phyloP scores from a whole-genome alignment of 1,140 invertebrate species.

The Rhyzopertha dominica region DNA sequence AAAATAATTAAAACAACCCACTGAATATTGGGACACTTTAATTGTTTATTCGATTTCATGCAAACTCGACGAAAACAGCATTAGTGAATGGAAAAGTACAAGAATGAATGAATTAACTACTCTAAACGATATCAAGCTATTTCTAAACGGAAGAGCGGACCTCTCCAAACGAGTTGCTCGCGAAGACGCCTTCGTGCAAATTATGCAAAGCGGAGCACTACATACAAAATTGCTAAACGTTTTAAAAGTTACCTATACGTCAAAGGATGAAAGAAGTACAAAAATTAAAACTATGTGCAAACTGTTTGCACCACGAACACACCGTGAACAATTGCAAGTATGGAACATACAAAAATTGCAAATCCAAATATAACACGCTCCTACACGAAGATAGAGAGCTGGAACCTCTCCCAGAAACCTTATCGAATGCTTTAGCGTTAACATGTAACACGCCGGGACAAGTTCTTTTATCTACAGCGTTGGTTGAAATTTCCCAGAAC shows the following conservation, averaged over 20 bases:
- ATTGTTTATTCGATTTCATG: neutral
- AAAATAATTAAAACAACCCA: too few relatives aligned
- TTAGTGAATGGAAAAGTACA: neutral
- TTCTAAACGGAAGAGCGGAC: neutral
- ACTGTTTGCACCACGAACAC: constrained; percentile 2
- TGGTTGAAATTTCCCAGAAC: neutral
- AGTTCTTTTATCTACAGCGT: constrained; percentile 4
- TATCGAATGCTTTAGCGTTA: neutral
- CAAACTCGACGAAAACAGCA: neutral
- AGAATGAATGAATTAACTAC: neutral
- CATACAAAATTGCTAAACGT: constrained; percentile 7
- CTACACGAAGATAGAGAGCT: constrained; percentile 1
- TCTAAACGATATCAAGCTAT: neutral
- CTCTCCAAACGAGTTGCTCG: neutral
- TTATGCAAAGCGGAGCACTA: constrained; percentile 6
- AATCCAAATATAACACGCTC: constrained; percentile 4
- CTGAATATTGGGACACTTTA: too few relatives aligned
- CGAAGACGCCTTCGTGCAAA: neutral
- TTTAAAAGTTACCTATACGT: constrained; percentile 12
- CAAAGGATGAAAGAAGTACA: neutral
- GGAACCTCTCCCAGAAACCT: neutral
- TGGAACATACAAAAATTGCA: constrained; percentile 7
- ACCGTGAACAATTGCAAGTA: neutral
- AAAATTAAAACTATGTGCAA: constrained; percentile 5
- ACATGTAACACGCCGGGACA: neutral